Base-by-base conservation (phyloP, 2,113 vertebrate species). In the Sander lucioperca region DNA sequence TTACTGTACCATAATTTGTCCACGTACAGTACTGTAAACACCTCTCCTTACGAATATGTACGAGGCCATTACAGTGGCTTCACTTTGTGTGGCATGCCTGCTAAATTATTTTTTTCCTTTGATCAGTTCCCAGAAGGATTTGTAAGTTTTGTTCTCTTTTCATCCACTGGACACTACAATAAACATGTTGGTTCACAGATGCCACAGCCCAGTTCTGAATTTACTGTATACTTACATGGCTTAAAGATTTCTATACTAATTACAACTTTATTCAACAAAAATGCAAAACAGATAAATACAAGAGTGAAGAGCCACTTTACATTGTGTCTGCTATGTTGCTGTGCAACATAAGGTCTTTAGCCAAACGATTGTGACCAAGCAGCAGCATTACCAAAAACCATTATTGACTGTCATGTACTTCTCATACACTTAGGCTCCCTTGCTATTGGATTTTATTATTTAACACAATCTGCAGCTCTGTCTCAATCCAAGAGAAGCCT, bases 1-100 rank as follows among this genome's bases (percentile, higher is more conserved):
- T 50, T 39, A 33, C 23, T 80, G 74, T 84, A 47, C n/a, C 62
- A 74, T 62, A 81, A 23, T 83, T 70, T 27, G 58, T 85, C 65
- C 23, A 23, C 18, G 9, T 61, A 19, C 47, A 51, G 25, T 30
- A 23, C 73, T 70, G 11, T 27, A 43, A 70, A 75, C 3, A 43
- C 53, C 53, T 36, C 36, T 74, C 23, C 13, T 63, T 6, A 15
- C 4, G 11, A 45, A 63, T 51, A 50, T 50, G 51, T 27, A 21
- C 39, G 48, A 36, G 8, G 12, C 30, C n/a, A 9, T 57, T 74
- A 45, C 47, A 33, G 57, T 33, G 3, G 9, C 19, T 15, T 77
- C 27, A 33, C 25, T 48, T 21, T 70, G 33, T 82, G 57, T 47
- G 23, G 68, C 48, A 79, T 81, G 36, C 33, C 48, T 63, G 39